phyloP scores from a whole-genome alignment of 2,888 invertebrate genomes.

The Sycophila texana region DNA sequence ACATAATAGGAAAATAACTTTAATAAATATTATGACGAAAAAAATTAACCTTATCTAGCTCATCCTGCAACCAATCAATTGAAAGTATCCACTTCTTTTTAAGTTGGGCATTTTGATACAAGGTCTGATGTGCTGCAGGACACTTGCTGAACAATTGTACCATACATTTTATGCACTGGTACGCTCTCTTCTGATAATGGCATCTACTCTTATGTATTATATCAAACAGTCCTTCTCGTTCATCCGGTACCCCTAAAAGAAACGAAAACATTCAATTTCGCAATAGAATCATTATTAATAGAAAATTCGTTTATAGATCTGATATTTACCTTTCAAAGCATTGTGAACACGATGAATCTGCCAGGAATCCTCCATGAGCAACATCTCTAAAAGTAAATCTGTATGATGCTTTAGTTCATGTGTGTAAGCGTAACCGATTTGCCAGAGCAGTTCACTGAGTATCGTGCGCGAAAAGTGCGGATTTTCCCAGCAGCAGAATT shows the following conservation, averaged over 20 bases:
- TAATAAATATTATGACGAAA: constrained; percentile 4
- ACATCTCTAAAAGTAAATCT: constrained; percentile 89
- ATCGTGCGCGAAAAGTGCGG: constrained; percentile 93
- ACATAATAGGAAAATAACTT: not conserved
- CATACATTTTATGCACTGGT: constrained; percentile 97
- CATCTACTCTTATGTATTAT: constrained; percentile 94
- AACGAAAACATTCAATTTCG: constrained; percentile 4
- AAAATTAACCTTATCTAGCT: constrained; percentile 83
- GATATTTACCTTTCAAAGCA: constrained; percentile 86
- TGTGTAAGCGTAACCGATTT: constrained; percentile 91
- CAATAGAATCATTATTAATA: not conserved
- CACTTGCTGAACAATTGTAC: constrained; percentile 93
- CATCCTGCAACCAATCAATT: constrained; percentile 96
- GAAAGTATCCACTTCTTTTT: constrained; percentile 92
- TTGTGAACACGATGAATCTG: constrained; percentile 95
- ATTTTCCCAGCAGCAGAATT: constrained; percentile 98
- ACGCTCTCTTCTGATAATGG: constrained; percentile 97
- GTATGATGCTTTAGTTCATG: constrained; percentile 95
- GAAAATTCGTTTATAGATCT: too few relatives aligned
- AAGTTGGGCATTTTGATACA: constrained; percentile 86
- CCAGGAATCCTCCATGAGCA: constrained; percentile 96
- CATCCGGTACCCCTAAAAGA: constrained; percentile 82
- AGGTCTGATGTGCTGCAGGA: constrained; percentile 86
- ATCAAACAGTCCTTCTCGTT: constrained; percentile 94
- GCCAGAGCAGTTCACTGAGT: constrained; percentile 93